Evolutionary conservation across 1,140 invertebrate genomes (phyloP), one percentile per base, ranked within the genome.

Genomic region (Apis cerana): DNA sequence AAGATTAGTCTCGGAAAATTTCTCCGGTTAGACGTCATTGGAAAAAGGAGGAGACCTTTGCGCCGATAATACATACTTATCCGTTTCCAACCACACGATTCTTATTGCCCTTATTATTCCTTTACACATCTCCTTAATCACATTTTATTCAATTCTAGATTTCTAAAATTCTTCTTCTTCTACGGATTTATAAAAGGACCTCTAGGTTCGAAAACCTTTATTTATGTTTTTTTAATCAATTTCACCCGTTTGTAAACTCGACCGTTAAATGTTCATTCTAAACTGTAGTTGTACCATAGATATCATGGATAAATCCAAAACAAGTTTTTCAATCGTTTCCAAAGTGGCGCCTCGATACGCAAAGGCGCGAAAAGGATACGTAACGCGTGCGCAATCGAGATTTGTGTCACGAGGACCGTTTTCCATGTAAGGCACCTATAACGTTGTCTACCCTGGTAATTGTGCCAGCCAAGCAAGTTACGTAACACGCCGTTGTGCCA

Each of bases 401-500:
- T 92, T 89, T 91, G 90, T 91, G 91, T 91, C 91, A 91, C 88
- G 90, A 91, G 88, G 33, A 91, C 87, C 85, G 88, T 91, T 91
- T 91, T 85, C 91, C 90, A 91, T 91, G 89, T 91, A 91, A 82
- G 90, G 90, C 81, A 79, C 69, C 83, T 84, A 81, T 85, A 84
- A 81, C 80, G 85, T 87, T 79, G 80, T 85, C 84, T 76, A 77
- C 68, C 83, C 70, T 64, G 80, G 83, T 87, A 87, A 87, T 87
- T 85, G 83, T 85, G 85, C 80, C 80, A 78, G 59, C 48, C 43
- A 65, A n/a, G 54, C 5, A 43, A 43, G 33, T 87, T 87, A 85
- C 85, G 80, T 70, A 87, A 87, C 85, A n/a, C 79, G 48, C 65
- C 54, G 75, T 77, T 77, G 67, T 67, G 61, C 59, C 68, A 58